These are phyloP conservation scores for Emydura subglobosa DNA, from an alignment of 2,113 vertebrate genomes.

Conservation along the genomic window DNA sequence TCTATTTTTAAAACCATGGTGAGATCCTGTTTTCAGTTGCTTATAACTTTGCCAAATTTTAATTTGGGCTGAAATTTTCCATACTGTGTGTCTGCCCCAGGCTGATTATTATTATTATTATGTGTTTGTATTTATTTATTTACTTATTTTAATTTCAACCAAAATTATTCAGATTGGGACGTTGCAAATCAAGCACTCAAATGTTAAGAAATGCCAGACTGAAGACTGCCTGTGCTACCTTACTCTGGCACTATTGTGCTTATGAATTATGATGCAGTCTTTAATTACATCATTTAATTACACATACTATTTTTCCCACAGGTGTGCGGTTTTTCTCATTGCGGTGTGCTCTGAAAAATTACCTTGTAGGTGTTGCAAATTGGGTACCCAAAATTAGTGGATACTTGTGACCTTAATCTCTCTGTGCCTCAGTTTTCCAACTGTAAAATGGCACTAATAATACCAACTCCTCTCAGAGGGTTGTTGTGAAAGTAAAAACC, in stretches of 20 bases:
- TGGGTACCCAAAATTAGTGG: conserved; percentile 64
- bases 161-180: not conserved
- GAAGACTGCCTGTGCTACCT: not conserved
- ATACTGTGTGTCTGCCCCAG: not conserved
- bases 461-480: conserved; percentile 45
- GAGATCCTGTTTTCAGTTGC: not conserved
- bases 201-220: not conserved
- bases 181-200: not conserved
- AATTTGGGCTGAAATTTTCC: not conserved
- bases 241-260: conserved; percentile 12
- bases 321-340: not conserved
- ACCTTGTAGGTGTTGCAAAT: conserved; percentile 31
- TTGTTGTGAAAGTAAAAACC: conserved; percentile 50
- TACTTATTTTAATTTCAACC: not conserved
- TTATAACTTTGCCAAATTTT: not conserved
- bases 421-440: conserved; percentile 31
- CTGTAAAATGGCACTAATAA: conserved; percentile 32
- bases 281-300: not conserved
- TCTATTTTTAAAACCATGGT: not conserved
- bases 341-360: conserved; percentile 46
- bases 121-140: rapidly evolving
- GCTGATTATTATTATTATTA: rapidly evolving
- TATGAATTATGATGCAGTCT: conserved; percentile 12
- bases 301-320: not conserved
- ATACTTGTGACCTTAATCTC: conserved; percentile 35